Evolutionary conservation across 2,797 vertebrate species (phyloP).

Genomic region (Spheniscus humboldti): DNA sequence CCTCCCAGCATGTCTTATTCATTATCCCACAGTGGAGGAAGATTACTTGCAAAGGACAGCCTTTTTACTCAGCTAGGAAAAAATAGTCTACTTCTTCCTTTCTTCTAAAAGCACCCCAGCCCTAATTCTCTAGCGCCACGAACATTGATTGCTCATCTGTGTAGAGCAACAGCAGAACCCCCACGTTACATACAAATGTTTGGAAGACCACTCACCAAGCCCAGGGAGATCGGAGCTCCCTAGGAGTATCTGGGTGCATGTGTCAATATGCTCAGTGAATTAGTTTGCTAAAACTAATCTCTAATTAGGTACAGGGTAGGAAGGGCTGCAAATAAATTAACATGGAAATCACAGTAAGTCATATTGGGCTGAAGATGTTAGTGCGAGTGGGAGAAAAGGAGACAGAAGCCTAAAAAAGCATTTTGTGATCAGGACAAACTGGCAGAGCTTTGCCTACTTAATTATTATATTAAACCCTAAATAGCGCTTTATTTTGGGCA

Average conservation of each 20-base stretch:
- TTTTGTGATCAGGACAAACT: neutral
- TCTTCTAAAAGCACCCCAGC: neutral
- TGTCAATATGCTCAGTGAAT: neutral
- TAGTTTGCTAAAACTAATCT: neutral
- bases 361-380: neutral
- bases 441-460: neutral
- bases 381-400: neutral
- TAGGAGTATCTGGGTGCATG: neutral
- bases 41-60: neutral
- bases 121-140: rapidly evolving
- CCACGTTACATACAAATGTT: neutral
- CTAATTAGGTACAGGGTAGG: neutral
- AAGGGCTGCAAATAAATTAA: neutral
- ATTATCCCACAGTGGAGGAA: neutral
- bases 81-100: neutral
- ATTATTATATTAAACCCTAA: neutral
- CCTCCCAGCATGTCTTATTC: neutral
- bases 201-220: neutral
- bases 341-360: neutral
- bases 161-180: neutral
- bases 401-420: neutral
- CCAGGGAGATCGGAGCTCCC: neutral
- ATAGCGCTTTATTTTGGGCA: neutral
- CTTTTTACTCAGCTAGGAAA: neutral
- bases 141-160: neutral